These are phyloP conservation scores for Bombus consobrinus DNA, from an alignment of 1,140 invertebrate genomes.

Conservation along the genomic window DNA sequence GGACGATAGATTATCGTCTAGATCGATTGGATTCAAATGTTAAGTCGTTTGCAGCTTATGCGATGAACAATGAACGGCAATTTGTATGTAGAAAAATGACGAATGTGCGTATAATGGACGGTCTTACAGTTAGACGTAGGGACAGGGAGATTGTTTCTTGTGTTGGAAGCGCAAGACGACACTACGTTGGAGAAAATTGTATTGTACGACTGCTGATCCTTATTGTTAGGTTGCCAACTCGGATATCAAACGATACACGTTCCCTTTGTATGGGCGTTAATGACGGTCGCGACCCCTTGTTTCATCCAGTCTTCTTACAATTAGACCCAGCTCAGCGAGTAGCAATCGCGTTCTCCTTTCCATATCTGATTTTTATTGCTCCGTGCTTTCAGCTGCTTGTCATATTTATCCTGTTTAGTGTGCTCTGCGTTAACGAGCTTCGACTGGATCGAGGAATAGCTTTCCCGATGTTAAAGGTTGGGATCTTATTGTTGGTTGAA, in stretches of 20 bases:
- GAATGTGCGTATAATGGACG: slow-evolving; percentile 27
- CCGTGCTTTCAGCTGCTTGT: not conserved
- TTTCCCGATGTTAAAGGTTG: no score
- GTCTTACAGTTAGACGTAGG: not conserved
- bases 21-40: slow-evolving; percentile 5
- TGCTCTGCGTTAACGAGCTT: not conserved
- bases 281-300: slow-evolving; percentile 2
- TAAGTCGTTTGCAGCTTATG: not conserved
- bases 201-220: slow-evolving; percentile 31
- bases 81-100: slow-evolving; percentile 41
- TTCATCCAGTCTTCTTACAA: not conserved
- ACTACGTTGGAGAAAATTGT: slow-evolving; percentile 39
- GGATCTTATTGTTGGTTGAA: no score
- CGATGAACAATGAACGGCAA: slow-evolving; percentile 34
- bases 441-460: no score
- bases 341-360: not conserved
- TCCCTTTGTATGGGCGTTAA: slow-evolving; percentile 37
- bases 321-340: not conserved
- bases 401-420: not conserved
- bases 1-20: not conserved
- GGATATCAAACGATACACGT: not conserved
- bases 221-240: slow-evolving; percentile 28
- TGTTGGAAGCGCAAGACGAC: slow-evolving; percentile 9
- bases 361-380: slow-evolving; percentile 21
- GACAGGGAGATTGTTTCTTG: not conserved